Evolutionary conservation across 2,888 invertebrate species (phyloP).

Genomic region (Pediacus dermestoides): DNA sequence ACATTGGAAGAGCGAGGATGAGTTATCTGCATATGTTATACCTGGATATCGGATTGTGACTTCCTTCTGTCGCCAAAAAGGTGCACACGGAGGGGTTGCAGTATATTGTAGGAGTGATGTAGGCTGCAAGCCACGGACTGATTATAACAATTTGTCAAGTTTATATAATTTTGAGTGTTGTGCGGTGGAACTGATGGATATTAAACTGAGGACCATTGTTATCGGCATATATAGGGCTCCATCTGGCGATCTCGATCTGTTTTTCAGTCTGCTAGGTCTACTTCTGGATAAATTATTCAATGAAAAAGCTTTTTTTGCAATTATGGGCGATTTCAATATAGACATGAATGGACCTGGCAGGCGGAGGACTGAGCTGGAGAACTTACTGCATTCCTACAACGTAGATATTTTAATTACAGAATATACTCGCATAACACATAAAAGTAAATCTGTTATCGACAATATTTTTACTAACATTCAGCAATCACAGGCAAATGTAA

Average conservation of each 20-base stretch:
- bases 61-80: background rate
- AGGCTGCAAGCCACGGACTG: slow-evolving; percentile 1
- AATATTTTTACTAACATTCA: slow-evolving; percentile 1
- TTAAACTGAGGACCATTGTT: background rate
- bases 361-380: background rate
- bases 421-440: background rate
- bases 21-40: background rate
- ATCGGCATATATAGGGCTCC: slow-evolving; percentile 2
- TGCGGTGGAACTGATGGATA: background rate
- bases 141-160: background rate
- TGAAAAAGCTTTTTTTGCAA: background rate
- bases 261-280: background rate
- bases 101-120: slow-evolving; percentile 1
- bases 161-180: slow-evolving; percentile 3
- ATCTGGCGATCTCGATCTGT: background rate
- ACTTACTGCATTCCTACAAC: background rate
- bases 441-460: slow-evolving; percentile 3
- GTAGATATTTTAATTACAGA: background rate
- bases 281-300: slow-evolving; percentile 2
- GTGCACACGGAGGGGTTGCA: slow-evolving; percentile 2
- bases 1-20: slow-evolving; percentile 6
- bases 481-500: background rate
- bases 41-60: background rate
- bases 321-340: slow-evolving; percentile 4
- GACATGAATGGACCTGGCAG: background rate